These are phyloP conservation scores for Temnothorax unifasciatus DNA, from an alignment of 2,888 invertebrate species.

Conservation along the genomic window DNA sequence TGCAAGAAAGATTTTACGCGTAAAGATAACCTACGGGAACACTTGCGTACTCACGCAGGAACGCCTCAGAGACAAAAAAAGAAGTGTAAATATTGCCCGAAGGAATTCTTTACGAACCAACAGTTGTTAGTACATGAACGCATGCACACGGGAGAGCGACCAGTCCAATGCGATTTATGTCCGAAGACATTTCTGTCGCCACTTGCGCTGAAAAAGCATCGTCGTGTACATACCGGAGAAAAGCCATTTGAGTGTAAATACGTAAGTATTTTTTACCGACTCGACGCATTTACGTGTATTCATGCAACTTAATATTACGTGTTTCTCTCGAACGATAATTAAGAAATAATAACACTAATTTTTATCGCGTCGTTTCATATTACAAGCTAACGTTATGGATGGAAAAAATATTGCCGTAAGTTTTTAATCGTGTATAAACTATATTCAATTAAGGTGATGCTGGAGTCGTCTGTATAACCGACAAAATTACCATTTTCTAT, in stretches of 20 bases:
- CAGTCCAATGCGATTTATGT: constrained; percentile 92
- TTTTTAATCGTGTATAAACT: constrained; percentile 44
- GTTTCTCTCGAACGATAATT: neutral
- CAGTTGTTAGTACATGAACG: constrained; percentile 89
- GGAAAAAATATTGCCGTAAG: constrained; percentile 72
- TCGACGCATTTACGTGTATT: neutral
- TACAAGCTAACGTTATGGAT: constrained; percentile 32
- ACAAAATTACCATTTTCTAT: too few relatives aligned
- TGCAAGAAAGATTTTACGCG: constrained; percentile 88
- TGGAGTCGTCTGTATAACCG: too few relatives aligned
- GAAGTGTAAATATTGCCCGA: constrained; percentile 90
- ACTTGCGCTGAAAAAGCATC: constrained; percentile 92
- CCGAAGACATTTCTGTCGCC: constrained; percentile 91
- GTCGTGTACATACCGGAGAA: constrained; percentile 87
- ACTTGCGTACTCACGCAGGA: constrained; percentile 90
- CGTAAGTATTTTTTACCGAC: constrained; percentile 79
- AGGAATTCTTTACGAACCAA: constrained; percentile 88
- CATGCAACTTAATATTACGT: neutral
- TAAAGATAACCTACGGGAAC: constrained; percentile 91
- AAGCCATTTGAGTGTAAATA: constrained; percentile 87
- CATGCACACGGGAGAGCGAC: constrained; percentile 90
- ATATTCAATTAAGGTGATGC: too few relatives aligned
- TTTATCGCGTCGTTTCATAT: neutral
- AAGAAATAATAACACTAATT: constrained; percentile 24
- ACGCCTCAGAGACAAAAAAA: constrained; percentile 88